Evolutionary conservation across 1,140 invertebrate species (phyloP).

Genomic region (Ceratosolen fusciceps): DNA sequence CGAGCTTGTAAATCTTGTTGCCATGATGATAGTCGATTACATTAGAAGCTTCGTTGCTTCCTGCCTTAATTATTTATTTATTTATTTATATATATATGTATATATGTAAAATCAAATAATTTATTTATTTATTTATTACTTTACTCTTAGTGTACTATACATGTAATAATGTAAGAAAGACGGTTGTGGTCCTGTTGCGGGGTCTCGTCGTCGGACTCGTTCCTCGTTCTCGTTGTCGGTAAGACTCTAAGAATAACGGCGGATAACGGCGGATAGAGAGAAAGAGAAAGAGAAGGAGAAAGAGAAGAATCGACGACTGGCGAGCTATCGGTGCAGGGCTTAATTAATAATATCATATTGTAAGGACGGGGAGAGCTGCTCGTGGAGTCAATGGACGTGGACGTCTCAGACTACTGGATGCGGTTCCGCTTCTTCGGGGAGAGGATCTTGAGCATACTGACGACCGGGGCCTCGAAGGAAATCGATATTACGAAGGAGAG

Average conservation of each 20-base stretch:
- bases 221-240: neutral
- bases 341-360: constrained; percentile 5
- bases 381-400: constrained; percentile 22
- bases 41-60: too few species aligned
- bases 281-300: neutral
- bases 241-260: too few species aligned
- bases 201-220: constrained; percentile 17
- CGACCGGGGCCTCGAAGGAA: constrained; percentile 86
- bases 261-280: too few species aligned
- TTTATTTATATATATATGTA: too few species aligned
- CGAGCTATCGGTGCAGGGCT: constrained; percentile 12
- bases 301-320: neutral
- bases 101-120: constrained; percentile 61
- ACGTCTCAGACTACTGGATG: constrained; percentile 57
- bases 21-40: too few species aligned
- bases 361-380: neutral
- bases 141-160: constrained; percentile 47
- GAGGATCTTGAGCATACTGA: constrained; percentile 87
- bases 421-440: constrained; percentile 77
- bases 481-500: constrained; percentile 85
- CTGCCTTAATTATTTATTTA: too few species aligned
- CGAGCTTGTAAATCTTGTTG: too few species aligned
- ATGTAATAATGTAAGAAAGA: constrained; percentile 45
- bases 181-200: constrained; percentile 32
- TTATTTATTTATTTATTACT: too few species aligned